Conservation (phyloP, 2,113 vertebrate genomes). For the Parotia lawesii region DNA sequence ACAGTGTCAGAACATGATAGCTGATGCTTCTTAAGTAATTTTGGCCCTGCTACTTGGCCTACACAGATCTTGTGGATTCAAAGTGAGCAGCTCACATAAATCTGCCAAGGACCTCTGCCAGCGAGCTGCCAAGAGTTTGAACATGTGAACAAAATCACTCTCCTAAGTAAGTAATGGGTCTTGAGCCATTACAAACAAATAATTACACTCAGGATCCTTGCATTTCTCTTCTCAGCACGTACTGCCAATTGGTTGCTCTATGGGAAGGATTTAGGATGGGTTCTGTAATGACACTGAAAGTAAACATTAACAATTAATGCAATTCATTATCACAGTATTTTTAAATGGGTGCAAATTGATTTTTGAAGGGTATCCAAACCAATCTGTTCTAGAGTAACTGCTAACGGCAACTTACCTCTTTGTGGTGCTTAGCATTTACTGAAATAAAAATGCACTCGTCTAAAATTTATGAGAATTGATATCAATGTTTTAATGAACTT, state of each 20-base stretch:
- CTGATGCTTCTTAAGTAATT: not conserved
- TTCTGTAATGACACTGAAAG: not conserved
- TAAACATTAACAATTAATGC: slow-evolving; percentile 62
- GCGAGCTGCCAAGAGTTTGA: not conserved
- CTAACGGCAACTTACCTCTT: not conserved
- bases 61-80: not conserved
- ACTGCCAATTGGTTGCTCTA: not conserved
- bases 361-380: not conserved
- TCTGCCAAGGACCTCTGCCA: not conserved
- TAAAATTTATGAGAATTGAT: slow-evolving; percentile 34
- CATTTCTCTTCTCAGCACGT: not conserved
- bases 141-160: not conserved
- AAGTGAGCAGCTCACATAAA: not conserved
- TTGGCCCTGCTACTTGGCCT: not conserved
- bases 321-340: slow-evolving; percentile 48
- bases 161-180: not conserved
- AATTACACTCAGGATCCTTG: not conserved
- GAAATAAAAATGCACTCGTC: slow-evolving; percentile 26
- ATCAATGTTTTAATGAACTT: slow-evolving; percentile 14
- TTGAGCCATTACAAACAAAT: not conserved
- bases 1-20: not conserved
- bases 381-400: not conserved
- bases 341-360: not conserved
- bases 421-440: not conserved
- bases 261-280: not conserved